These are phyloP conservation scores for Tragelaphus buxtoni DNA, from an alignment of 2,113 vertebrate genomes.

Conservation along the genomic window DNA sequence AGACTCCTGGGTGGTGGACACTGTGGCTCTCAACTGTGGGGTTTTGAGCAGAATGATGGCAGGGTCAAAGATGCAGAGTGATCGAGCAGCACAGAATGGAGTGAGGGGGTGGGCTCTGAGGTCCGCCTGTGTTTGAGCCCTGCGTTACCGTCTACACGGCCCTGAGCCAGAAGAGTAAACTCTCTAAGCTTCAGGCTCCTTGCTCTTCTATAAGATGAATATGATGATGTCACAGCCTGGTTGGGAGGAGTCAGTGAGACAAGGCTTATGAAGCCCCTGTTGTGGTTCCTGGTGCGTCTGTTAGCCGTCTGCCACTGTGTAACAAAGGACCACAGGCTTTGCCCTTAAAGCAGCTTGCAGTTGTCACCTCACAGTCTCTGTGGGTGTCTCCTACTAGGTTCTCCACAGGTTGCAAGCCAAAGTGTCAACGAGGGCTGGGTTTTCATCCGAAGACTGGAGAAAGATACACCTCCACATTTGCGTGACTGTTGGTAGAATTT, in stretches of 20 bases:
- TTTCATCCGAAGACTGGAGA: not conserved
- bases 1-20: not conserved
- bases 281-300: rapidly evolving
- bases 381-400: not conserved
- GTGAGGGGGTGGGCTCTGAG: rapidly evolving
- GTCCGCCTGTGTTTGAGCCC: not conserved
- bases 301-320: no score
- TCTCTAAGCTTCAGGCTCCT: not conserved
- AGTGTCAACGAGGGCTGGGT: not conserved
- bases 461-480: not conserved
- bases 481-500: not conserved
- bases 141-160: not conserved
- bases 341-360: not conserved
- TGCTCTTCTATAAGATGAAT: not conserved
- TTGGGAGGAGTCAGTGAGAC: not conserved
- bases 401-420: not conserved
- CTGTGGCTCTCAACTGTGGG: no score
- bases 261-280: rapidly evolving
- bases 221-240: no score
- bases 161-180: not conserved
- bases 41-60: no score
- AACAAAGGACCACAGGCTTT: not conserved
- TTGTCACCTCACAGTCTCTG: no score
- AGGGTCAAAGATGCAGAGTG: not conserved
- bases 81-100: rapidly evolving